phyloP scores from a whole-genome alignment of 2,797 vertebrate genomes.

The Rhadinocentrus ornatus region DNA sequence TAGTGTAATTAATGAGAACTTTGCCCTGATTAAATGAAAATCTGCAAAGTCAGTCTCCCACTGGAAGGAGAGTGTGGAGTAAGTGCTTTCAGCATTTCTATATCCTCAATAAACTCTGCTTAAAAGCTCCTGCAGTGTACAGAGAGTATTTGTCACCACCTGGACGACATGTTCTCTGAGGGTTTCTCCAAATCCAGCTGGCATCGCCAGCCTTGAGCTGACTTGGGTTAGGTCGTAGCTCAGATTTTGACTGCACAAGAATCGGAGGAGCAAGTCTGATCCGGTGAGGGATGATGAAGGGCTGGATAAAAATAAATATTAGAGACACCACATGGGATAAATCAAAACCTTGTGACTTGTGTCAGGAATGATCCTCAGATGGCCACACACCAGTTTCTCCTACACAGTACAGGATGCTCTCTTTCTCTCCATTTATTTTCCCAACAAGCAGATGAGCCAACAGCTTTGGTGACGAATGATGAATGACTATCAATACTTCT shows the following conservation, averaged over 20 bases:
- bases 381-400: slow-evolving; percentile 1
- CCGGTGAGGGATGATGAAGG: slow-evolving; percentile 47
- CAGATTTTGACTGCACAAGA: slow-evolving; percentile 22
- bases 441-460: slow-evolving; percentile 8
- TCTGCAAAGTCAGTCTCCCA: slow-evolving; percentile 64
- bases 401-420: not conserved
- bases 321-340: slow-evolving; percentile 30
- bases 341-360: slow-evolving; percentile 44
- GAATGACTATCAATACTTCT: slow-evolving; percentile 34
- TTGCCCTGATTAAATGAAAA: slow-evolving; percentile 66
- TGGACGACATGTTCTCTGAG: slow-evolving; percentile 42
- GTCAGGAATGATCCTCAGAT: slow-evolving; percentile 26
- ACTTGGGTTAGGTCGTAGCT: slow-evolving; percentile 31
- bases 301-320: slow-evolving; percentile 50
- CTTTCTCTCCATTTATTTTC: slow-evolving; percentile 16
- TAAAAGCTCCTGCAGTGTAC: slow-evolving; percentile 40
- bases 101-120: slow-evolving; percentile 43
- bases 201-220: slow-evolving; percentile 29
- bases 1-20: slow-evolving; percentile 66
- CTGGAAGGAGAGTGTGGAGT: slow-evolving; percentile 19
- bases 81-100: slow-evolving; percentile 30
- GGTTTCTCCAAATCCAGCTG: slow-evolving; percentile 47
- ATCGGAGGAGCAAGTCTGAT: slow-evolving; percentile 55
- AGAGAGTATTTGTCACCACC: slow-evolving; percentile 37
- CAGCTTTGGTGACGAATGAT: slow-evolving; percentile 49